Evolutionary conservation across 1,140 invertebrate genomes (phyloP), one percentile per base, ranked within the genome.

Genomic region (Pseudoatta argentina): DNA sequence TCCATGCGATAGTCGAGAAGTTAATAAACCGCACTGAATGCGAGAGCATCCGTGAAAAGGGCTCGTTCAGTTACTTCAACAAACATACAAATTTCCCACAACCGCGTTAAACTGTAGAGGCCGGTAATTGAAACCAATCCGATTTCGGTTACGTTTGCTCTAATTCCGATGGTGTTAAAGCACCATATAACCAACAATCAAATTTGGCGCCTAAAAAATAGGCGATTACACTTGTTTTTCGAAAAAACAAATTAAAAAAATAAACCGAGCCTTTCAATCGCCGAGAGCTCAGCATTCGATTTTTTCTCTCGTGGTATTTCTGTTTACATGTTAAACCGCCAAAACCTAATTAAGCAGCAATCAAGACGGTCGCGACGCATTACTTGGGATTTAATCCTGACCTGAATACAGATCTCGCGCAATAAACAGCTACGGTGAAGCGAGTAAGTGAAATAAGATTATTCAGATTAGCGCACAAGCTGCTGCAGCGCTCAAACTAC

Each of bases 21-120:
- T 83, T 83, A 83, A 83, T 83, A 83, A 83, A 83, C 79, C 79
- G 79, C 79, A 63, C 30, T 44, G 79, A 75, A 83, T 73, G 69
- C 69, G 55, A 73, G 67, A 73, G 69, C 67, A 83, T 63, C 63
- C 14, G 44, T 24, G 69, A 73, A 73, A 83, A 83, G 69, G 55
- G 55, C 24, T 73, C 55, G 34, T 44, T 10, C 24, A 18, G 55
- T 83, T 83, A 83, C 61, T 83, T 75, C 55, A 61, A 83, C 79
- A 83, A 83, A 83, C 39, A 55, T 75, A 63, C 69, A 83, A 83
- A 83, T 83, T 83, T 83, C 39, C 69, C 69, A 51, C 39, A 27
- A 21, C 39, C 39, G 8, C 6, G 69, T 73, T 83, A 75, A 83
- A 73, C 67, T 12, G 55, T 82, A 59, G 34, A 48, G 79, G 55